A percentile compares a stretch with the other conserved stretches of the same genome.
Conservation (phyloP, 2,888 invertebrate genomes). For the Halocaridina rubra region DNA sequence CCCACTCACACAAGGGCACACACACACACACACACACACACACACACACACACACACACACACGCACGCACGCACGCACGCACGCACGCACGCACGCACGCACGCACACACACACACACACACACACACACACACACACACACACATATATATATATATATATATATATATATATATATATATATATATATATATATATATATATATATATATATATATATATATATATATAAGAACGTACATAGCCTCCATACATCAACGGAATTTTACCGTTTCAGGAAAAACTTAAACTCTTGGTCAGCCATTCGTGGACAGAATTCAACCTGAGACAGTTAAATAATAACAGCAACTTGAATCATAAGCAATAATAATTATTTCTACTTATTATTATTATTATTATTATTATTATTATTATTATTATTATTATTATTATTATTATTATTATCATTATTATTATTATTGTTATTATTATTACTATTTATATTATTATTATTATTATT, state of each 20-base stretch:
- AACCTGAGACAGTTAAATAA: no score
- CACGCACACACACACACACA: background rate
- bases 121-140: background rate
- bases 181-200: background rate
- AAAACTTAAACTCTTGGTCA: background rate
- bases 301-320: background rate
- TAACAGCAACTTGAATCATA: no score
- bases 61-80: background rate
- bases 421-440: no score
- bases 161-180: background rate
- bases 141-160: background rate
- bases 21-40: conserved; percentile 10
- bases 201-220: background rate
- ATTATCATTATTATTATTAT: no score
- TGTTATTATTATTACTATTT: no score
- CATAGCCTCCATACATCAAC: background rate
- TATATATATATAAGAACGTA: background rate
- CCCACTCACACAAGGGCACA: background rate
- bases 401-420: no score
- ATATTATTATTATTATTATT: no score
- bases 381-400: no score
- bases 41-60: conserved; percentile 7
- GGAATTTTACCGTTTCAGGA: background rate
- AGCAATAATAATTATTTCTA: no score
- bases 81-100: background rate